Evolutionary conservation across 1,140 invertebrate genomes (phyloP), one percentile per base, ranked within the genome.

Genomic region (Drosophila saltans): DNA sequence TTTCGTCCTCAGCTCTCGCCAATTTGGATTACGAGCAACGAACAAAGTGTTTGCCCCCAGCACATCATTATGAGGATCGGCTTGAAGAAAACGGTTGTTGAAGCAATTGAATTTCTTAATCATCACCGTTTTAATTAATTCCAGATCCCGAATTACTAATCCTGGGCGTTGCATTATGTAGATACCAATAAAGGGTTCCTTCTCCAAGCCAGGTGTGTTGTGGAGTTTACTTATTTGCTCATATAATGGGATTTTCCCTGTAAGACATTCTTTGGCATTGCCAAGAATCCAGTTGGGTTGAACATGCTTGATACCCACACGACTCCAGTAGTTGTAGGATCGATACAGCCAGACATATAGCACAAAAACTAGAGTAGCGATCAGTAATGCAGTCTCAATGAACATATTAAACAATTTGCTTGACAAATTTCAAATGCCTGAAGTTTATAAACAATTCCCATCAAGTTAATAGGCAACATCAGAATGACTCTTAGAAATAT

Each of bases 1-100:
- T 55, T 93, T 94, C 0, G 89, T 79, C 3, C 94, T 81, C 1
- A 94, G 65, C n/a, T 91, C 81, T 56, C 93, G 94, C 94, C 94
- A 95, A 0, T 40, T 36, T 0, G 83, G 78, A 69, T 78, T 81
- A 6, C 82, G 81, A 1, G 68, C 43, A 30, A 91, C 81, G 36
- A 92, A 92, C 1, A 92, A 60, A 60, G 80, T 92, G 48, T 92
- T 76, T 7, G 45, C 48, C 16, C 89, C 81, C 33, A 92, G 55
- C 1, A 74, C 52, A 78, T 91, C 81, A 21, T 41, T 63, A 69
- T 76, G 78, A 3, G 65, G 78, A 83, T 88, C 86, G 16, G 72
- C 78, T 65, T 75, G 63, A 1, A 81, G 11, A 3, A 63, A 72
- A 1, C 84, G 85, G 69, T 92, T 90, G 30, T 64, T 74, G 36